Conservation (phyloP, 2,113 vertebrate species). For the Thalassoma bifasciatum region DNA sequence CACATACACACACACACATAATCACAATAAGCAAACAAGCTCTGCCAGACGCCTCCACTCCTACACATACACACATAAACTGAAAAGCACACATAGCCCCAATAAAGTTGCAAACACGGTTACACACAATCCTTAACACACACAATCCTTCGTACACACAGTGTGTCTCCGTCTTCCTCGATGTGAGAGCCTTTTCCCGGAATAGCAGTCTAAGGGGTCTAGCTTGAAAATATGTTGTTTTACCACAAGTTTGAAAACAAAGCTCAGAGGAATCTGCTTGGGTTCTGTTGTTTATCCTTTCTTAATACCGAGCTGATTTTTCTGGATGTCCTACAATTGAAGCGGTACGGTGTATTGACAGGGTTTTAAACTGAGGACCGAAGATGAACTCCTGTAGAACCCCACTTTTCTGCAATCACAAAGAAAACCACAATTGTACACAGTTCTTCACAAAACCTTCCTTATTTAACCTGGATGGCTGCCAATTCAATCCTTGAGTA, state of each 20-base stretch:
- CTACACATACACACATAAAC: neutral
- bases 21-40: slow-evolving; percentile 24
- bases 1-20: slow-evolving; percentile 5
- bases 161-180: slow-evolving; percentile 37
- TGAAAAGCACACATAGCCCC: too few relatives aligned
- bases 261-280: slow-evolving; percentile 69
- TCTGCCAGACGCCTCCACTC: slow-evolving; percentile 14
- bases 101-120: neutral
- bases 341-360: slow-evolving; percentile 6
- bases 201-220: slow-evolving; percentile 66
- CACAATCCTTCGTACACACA: slow-evolving; percentile 15
- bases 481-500: neutral
- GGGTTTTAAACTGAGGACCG: slow-evolving; percentile 23
- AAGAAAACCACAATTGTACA: slow-evolving; percentile 27
- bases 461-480: neutral
- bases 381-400: slow-evolving; percentile 34
- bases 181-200: slow-evolving; percentile 63
- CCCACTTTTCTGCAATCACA: neutral
- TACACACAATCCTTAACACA: slow-evolving; percentile 48
- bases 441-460: neutral
- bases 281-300: slow-evolving; percentile 65
- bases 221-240: slow-evolving; percentile 63
- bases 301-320: slow-evolving; percentile 57
- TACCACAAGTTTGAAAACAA: slow-evolving; percentile 79
- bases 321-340: slow-evolving; percentile 55